A percentile compares a stretch with the other conserved stretches of the same genome.
phyloP scores from a whole-genome alignment of 2,113 vertebrate species.

The Tragelaphus imberbis region DNA sequence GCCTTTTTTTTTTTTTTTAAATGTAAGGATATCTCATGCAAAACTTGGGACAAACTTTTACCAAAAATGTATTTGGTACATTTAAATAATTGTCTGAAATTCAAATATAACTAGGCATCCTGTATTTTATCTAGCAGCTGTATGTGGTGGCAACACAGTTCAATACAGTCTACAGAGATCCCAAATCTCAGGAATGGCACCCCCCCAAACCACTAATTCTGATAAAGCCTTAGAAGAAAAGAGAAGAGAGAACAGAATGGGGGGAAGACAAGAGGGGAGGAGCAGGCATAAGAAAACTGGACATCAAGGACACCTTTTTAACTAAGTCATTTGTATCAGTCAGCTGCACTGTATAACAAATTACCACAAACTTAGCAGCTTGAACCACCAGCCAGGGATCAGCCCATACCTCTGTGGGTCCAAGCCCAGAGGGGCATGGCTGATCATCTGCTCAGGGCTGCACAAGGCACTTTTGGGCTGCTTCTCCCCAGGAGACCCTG shows the following conservation, averaged over 20 bases:
- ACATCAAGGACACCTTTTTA: rapidly evolving
- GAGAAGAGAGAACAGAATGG: not conserved
- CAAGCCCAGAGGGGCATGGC: rapidly evolving
- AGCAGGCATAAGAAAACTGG: rapidly evolving
- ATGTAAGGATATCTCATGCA: not conserved
- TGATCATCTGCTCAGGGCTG: not conserved
- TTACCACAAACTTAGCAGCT: rapidly evolving
- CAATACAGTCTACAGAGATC: rapidly evolving
- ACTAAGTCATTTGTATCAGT: rapidly evolving
- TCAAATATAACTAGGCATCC: not conserved
- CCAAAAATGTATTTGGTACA: not conserved
- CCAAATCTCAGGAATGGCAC: not conserved
- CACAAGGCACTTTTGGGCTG: not conserved
- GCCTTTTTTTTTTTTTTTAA: not conserved
- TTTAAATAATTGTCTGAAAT: not conserved
- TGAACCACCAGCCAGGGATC: rapidly evolving
- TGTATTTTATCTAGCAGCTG: not conserved
- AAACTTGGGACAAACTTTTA: not conserved
- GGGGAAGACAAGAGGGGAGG: not conserved
- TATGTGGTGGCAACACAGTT: rapidly evolving
- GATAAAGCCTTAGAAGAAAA: too few relatives aligned
- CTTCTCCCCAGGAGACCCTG: rapidly evolving
- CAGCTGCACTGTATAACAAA: rapidly evolving
- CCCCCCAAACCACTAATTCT: too few relatives aligned
- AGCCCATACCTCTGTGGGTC: not conserved